phyloP scores from a whole-genome alignment of 2,888 invertebrate genomes.

The Spodoptera exigua region DNA sequence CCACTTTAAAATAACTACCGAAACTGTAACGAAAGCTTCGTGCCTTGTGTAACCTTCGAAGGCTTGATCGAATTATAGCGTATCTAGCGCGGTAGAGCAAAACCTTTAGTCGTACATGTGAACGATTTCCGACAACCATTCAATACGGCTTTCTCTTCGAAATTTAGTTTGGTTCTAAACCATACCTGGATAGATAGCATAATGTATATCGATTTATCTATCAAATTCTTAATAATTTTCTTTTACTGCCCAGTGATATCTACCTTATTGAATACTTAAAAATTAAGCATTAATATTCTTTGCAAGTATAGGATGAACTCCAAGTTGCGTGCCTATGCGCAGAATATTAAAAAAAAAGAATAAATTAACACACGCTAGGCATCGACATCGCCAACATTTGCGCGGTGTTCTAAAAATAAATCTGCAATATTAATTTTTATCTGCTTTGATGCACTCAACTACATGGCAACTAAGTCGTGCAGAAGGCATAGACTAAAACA shows the following conservation, averaged over 20 bases:
- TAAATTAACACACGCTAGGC: conserved; percentile 36
- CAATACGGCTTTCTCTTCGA: conserved; percentile 66
- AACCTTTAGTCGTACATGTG: conserved; percentile 39
- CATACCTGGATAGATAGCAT: conserved; percentile 36
- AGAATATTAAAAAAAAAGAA: conserved; percentile 33
- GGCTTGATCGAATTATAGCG: conserved; percentile 52
- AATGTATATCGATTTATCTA: conserved; percentile 28
- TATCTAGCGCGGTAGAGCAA: conserved; percentile 40
- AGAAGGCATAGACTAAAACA: conserved; percentile 25
- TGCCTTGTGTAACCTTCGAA: conserved; percentile 50
- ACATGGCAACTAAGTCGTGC: conserved; percentile 12
- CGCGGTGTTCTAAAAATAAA: conserved; percentile 51
- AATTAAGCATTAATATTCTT: too few species aligned
- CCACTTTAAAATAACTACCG: conserved; percentile 46
- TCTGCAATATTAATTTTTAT: conserved; percentile 55
- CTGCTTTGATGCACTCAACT: conserved; percentile 42
- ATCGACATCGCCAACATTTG: conserved; percentile 37
- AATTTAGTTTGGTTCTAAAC: conserved; percentile 64
- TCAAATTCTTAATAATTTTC: conserved; percentile 11
- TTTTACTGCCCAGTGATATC: not conserved
- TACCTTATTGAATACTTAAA: conserved; percentile 3
- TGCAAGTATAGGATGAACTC: conserved; percentile 22
- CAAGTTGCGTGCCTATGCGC: conserved; percentile 28
- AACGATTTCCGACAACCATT: conserved; percentile 56
- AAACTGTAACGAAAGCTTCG: conserved; percentile 57